Conservation (phyloP, 2,113 vertebrate species). For the Balaenoptera acutorostrata region DNA sequence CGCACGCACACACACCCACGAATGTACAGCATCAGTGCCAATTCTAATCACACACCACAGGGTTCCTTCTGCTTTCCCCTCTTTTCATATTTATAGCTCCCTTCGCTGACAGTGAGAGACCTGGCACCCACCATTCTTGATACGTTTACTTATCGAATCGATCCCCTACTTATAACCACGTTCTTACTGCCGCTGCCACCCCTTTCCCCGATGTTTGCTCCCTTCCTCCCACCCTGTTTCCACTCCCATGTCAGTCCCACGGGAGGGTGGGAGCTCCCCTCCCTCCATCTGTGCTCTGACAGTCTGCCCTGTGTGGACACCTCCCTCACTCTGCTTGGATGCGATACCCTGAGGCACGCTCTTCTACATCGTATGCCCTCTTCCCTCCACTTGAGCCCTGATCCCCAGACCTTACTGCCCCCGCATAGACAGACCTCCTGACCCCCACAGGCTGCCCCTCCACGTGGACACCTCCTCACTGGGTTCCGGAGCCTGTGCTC, state of each 20-base stretch:
- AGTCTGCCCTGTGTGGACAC: no score
- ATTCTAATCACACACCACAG: background rate
- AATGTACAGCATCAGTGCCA: background rate
- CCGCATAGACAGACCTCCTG: background rate
- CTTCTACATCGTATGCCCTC: background rate
- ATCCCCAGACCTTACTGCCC: background rate
- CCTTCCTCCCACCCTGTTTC: background rate
- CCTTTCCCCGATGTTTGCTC: background rate
- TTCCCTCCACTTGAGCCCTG: background rate
- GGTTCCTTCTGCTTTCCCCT: background rate
- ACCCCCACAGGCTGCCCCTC: background rate
- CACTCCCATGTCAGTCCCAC: background rate
- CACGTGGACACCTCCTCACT: background rate
- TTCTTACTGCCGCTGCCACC: background rate
- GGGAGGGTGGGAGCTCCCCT: background rate
- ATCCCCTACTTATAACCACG: background rate
- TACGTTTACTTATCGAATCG: background rate
- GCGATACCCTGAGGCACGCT: background rate
- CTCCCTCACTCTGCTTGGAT: fast-evolving
- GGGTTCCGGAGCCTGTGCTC: background rate
- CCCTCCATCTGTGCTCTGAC: background rate
- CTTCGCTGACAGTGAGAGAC: background rate
- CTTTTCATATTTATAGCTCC: background rate
- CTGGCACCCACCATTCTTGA: background rate
- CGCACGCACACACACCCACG: background rate